Evolutionary conservation across 2,888 invertebrate species (phyloP).

Genomic region (Leptinotarsa juncta): DNA sequence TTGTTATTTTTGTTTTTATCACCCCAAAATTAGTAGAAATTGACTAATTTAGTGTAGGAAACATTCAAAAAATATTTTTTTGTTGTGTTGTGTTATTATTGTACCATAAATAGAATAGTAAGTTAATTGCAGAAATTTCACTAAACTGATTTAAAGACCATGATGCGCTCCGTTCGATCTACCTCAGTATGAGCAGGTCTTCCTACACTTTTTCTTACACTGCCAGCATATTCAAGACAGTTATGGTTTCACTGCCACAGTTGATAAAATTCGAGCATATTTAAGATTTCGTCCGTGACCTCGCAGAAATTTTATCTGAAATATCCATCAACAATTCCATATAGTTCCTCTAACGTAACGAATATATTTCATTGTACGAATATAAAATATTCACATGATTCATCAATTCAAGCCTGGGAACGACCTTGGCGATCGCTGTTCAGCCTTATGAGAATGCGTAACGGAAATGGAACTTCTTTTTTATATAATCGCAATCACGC

Average conservation of each 20-base stretch:
- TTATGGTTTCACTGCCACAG: not conserved
- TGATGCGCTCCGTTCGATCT: too few species aligned
- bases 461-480: conserved; percentile 48
- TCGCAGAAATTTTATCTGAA: conserved; percentile 15
- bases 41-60: too few species aligned
- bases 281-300: not conserved
- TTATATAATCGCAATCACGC: conserved; percentile 23
- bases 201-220: too few species aligned
- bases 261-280: not conserved
- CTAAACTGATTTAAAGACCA: too few species aligned
- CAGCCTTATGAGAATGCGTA: conserved; percentile 47
- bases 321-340: conserved; percentile 16
- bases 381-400: conserved; percentile 41
- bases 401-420: conserved; percentile 46
- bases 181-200: too few species aligned
- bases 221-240: too few species aligned
- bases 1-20: too few species aligned
- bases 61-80: too few species aligned
- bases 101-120: too few species aligned
- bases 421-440: conserved; percentile 43
- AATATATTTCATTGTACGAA: conserved; percentile 17
- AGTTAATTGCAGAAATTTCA: too few species aligned
- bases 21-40: too few species aligned
- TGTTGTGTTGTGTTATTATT: too few species aligned
- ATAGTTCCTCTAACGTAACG: conserved; percentile 1